Evolutionary conservation across 37 sponge, comb jelly and placozoan genomes (phyloP).

Genomic region (Ianthella basta): DNA sequence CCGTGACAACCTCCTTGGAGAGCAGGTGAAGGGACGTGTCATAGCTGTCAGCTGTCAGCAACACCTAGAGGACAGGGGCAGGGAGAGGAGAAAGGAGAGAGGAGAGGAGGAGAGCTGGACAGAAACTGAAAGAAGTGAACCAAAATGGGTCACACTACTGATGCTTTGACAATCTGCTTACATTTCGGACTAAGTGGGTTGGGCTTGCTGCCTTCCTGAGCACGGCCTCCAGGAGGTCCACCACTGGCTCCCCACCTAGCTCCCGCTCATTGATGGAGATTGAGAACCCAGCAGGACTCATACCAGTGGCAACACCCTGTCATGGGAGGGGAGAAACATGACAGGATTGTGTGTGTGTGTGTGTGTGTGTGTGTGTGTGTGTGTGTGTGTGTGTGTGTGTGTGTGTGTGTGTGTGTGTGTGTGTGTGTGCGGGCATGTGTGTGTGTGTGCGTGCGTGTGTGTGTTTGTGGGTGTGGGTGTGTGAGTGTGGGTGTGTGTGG

Average conservation of each 20-base stretch:
- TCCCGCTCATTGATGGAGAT: conserved; percentile 62
- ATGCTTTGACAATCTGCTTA: background rate
- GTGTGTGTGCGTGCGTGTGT: no score
- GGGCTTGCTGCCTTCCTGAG: conserved; percentile 32
- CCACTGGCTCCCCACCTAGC: conserved; percentile 53
- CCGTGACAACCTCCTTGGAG: conserved; percentile 35
- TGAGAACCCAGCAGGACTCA: conserved; percentile 58
- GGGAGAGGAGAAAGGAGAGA: background rate
- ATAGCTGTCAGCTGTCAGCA: conserved; percentile 37
- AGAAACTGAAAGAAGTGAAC: no score
- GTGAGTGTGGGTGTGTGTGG: no score
- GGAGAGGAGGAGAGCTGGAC: no score
- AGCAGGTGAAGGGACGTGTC: conserved; percentile 40
- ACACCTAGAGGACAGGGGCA: conserved; percentile 24
- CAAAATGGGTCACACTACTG: no score
- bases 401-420: no score
- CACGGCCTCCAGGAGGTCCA: conserved; percentile 49
- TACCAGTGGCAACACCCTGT: conserved; percentile 66
- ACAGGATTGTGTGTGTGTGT: background rate
- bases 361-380: no score
- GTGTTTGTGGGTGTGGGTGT: no score
- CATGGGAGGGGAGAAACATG: background rate
- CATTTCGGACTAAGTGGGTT: conserved; percentile 63
- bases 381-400: no score
- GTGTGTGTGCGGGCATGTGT: no score